A percentile compares a stretch with the other conserved stretches of the same genome.
Evolutionary conservation across 1,140 invertebrate genomes (phyloP).

Genomic region (Leptopilina boulardi): DNA sequence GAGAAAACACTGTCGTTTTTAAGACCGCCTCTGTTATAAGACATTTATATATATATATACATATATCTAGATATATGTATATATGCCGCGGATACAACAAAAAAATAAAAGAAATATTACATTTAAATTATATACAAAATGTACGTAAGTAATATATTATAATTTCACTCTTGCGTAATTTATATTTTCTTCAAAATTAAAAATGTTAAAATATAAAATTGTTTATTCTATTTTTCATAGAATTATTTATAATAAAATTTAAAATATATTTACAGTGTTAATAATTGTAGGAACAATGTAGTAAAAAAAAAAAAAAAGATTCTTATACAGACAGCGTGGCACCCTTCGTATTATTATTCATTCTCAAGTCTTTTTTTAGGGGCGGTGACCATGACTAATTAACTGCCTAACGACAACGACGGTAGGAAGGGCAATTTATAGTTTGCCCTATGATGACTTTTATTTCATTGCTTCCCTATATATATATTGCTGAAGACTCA

Average conservation of each 20-base stretch:
- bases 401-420: slow-evolving; percentile 62
- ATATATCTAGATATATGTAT: no score
- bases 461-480: background rate
- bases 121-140: background rate
- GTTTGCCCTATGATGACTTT: slow-evolving; percentile 48
- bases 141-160: no score
- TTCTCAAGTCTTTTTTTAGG: background rate
- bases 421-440: slow-evolving; percentile 60
- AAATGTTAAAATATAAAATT: no score
- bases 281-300: background rate
- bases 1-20: slow-evolving; percentile 60
- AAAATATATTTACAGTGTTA: no score
- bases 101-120: background rate
- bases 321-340: slow-evolving; percentile 61
- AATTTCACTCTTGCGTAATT: no score
- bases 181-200: no score
- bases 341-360: slow-evolving; percentile 35
- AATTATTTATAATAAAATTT: no score
- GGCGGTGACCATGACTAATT: slow-evolving; percentile 60
- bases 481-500: no score
- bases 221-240: no score
- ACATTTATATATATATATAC: no score
- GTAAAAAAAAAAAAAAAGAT: background rate
- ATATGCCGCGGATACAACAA: background rate
- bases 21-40: slow-evolving; percentile 14